A percentile compares a stretch with the other conserved stretches of the same genome.
phyloP scores from a whole-genome alignment of 1,140 invertebrate species.

The Sarcophaga bullata region DNA sequence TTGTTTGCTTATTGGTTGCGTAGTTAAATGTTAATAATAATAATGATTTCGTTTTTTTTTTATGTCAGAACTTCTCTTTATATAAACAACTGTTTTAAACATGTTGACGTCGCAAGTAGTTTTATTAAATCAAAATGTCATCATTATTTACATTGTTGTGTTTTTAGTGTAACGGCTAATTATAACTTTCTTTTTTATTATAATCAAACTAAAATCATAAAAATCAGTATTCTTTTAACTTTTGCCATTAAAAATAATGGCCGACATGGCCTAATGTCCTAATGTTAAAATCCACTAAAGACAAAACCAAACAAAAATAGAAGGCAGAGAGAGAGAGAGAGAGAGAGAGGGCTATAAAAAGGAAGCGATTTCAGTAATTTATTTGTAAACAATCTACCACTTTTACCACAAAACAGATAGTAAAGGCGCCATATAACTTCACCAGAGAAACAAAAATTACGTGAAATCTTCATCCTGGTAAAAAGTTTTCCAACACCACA shows the following conservation, averaged over 20 bases:
- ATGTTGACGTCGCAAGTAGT: no score
- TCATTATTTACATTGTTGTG: not conserved
- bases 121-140: not conserved
- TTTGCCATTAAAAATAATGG: not conserved
- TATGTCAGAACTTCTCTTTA: no score
- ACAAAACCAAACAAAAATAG: not conserved
- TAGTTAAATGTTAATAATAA: no score
- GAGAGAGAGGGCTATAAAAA: not conserved
- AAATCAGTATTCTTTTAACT: not conserved
- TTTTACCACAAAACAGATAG: not conserved
- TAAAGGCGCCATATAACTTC: not conserved
- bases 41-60: no score
- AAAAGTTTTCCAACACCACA: not conserved
- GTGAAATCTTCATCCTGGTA: not conserved
- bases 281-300: not conserved
- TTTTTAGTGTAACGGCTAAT: not conserved
- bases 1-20: no score
- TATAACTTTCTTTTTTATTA: not conserved
- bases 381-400: not conserved
- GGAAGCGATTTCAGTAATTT: not conserved
- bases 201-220: slow-evolving; percentile 5
- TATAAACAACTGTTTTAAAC: no score
- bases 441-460: not conserved
- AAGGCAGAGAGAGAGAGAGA: not conserved
- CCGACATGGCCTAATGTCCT: not conserved